phyloP scores from a whole-genome alignment of 1,140 invertebrate species.

The Sweltsa coloradensis region DNA sequence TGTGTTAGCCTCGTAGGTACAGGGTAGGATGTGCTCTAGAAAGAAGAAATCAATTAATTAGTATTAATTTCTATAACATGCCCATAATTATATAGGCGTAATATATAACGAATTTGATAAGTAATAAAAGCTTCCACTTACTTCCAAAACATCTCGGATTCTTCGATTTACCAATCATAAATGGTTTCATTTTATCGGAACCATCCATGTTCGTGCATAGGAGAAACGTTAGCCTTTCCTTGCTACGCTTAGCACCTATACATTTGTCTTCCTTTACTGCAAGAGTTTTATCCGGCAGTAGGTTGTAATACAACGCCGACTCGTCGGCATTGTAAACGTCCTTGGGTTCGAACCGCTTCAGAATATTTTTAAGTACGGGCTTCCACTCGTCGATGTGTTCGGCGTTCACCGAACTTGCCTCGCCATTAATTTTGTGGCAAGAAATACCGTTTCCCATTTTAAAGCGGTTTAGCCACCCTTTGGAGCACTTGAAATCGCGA shows the following conservation, averaged over 20 bases:
- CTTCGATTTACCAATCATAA: no score
- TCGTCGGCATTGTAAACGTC: neutral
- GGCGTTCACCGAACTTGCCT: neutral
- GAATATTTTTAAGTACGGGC: neutral
- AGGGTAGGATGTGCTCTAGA: no score
- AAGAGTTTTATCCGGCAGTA: neutral
- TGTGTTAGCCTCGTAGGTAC: no score
- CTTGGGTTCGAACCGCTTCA: neutral
- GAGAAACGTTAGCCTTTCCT: neutral
- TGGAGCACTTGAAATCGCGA: no score
- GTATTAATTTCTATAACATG: no score
- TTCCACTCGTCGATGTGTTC: neutral
- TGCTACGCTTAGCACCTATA: neutral
- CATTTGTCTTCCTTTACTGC: conserved; percentile 1
- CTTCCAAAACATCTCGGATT: no score
- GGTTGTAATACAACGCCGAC: neutral
- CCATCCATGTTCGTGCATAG: neutral
- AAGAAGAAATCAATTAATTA: no score
- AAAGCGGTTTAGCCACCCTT: neutral
- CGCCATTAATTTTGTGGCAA: neutral
- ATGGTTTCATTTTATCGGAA: neutral
- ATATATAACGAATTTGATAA: no score
- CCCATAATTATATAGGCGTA: no score
- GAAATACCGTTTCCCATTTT: neutral
- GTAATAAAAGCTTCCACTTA: no score